Conservation (phyloP, 2,888 invertebrate species). For the Noctuana brunneofusca region DNA sequence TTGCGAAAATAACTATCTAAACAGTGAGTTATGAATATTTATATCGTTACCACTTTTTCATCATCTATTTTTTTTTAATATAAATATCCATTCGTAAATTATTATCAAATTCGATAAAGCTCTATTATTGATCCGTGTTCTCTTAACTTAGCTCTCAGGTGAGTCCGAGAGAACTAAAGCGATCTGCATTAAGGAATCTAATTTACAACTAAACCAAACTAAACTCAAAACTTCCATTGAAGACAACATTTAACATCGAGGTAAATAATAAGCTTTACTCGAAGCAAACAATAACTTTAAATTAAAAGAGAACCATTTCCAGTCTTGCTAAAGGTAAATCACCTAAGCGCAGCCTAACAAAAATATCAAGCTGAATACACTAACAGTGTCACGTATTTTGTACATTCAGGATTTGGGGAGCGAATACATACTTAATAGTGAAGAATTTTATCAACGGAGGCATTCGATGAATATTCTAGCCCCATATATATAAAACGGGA, state of each 20-base stretch:
- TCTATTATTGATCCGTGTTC: conserved; percentile 82
- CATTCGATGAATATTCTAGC: conserved; percentile 14
- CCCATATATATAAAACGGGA: conserved; percentile 33
- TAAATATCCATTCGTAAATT: conserved; percentile 79
- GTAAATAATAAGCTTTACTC: conserved; percentile 40
- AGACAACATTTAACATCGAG: conserved; percentile 35
- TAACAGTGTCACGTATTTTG: conserved; percentile 66
- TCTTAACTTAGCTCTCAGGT: conserved; percentile 63
- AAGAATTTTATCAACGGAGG: conserved; percentile 19
- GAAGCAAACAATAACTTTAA: conserved; percentile 41
- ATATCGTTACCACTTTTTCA: conserved; percentile 50
- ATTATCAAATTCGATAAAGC: conserved; percentile 83
- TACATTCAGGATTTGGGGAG: conserved; percentile 78
- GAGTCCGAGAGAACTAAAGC: conserved; percentile 48
- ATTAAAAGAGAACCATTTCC: conserved; percentile 51
- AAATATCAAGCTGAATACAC: conserved; percentile 59
- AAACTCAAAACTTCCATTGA: conserved; percentile 37
- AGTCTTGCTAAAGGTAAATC: conserved; percentile 54
- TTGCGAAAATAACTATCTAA: conserved; percentile 71
- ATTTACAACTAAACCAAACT: conserved; percentile 41
- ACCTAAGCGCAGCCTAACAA: conserved; percentile 57
- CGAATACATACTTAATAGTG: conserved; percentile 44
- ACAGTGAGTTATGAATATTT: conserved; percentile 63
- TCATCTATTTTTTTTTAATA: conserved; percentile 56
- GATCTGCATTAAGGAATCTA: conserved; percentile 43